Percentiles rank a stretch among this genome's conserved stretches.
These are phyloP conservation scores for Drosophila parthenogenetica DNA, from an alignment of 2,888 invertebrate genomes.

Conservation along the genomic window DNA sequence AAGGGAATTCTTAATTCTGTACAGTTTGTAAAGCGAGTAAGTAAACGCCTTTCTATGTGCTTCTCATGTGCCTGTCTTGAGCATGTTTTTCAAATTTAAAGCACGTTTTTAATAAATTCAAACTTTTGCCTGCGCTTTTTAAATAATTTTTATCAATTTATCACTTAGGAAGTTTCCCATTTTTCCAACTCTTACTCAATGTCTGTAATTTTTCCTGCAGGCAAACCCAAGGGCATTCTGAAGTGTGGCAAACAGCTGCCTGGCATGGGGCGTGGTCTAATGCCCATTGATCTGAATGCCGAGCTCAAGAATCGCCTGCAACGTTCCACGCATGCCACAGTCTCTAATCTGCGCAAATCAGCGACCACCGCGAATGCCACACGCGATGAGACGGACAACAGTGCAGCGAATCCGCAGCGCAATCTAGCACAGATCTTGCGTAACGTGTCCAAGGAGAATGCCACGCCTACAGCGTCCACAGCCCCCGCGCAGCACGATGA, in stretches of 20 bases:
- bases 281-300: constrained; percentile 84
- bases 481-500: constrained; percentile 82
- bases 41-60: constrained; percentile 34
- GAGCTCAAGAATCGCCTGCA: constrained; percentile 84
- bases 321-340: constrained; percentile 83
- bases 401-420: constrained; percentile 56
- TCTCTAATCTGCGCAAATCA: constrained; percentile 83
- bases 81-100: not conserved
- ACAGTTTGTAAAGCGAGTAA: constrained; percentile 25
- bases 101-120: constrained; percentile 15
- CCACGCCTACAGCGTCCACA: constrained; percentile 29
- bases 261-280: constrained; percentile 79
- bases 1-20: not conserved
- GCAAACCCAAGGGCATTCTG: constrained; percentile 75
- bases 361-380: constrained; percentile 78
- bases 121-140: constrained; percentile 7
- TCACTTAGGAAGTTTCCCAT: not conserved
- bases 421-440: constrained; percentile 82
- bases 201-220: constrained; percentile 20
- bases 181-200: not conserved
- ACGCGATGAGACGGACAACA: constrained; percentile 65
- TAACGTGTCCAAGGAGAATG: constrained; percentile 82
- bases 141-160: not conserved
- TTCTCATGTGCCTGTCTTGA: constrained; percentile 21
- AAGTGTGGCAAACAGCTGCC: constrained; percentile 81